Evolutionary conservation across 2,888 invertebrate genomes (phyloP).

Genomic region (Hirudinaria manillensis): DNA sequence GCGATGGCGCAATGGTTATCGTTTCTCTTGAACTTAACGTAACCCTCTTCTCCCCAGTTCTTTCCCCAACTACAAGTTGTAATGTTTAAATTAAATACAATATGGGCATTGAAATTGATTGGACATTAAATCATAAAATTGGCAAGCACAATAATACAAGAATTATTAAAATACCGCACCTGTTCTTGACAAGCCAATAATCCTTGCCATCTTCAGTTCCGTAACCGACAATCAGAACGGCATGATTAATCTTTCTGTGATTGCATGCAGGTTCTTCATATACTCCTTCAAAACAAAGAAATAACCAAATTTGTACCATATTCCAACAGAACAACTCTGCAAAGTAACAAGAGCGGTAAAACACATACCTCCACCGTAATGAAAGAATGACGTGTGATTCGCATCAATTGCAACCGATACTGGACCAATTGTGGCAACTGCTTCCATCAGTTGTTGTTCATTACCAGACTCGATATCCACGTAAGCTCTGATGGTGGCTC

Average conservation of each 20-base stretch:
- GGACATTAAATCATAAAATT: too few species aligned
- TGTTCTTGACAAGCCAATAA: slow-evolving; percentile 68
- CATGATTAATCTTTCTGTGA: slow-evolving; percentile 76
- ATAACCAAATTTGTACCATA: too few species aligned
- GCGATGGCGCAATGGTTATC: slow-evolving; percentile 78
- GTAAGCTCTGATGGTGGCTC: slow-evolving; percentile 70
- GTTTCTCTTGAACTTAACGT: slow-evolving; percentile 70
- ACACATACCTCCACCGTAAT: slow-evolving; percentile 37
- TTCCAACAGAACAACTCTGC: too few species aligned
- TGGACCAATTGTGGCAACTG: slow-evolving; percentile 78
- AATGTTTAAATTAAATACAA: too few species aligned
- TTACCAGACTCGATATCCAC: slow-evolving; percentile 69
- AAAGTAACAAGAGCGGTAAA: too few species aligned
- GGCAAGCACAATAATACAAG: too few species aligned
- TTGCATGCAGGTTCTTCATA: slow-evolving; percentile 73
- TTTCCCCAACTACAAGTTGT: slow-evolving; percentile 68
- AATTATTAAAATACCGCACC: slow-evolving; percentile 60
- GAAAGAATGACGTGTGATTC: slow-evolving; percentile 53
- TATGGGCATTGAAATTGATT: too few species aligned
- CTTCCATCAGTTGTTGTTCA: slow-evolving; percentile 69
- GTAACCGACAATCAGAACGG: slow-evolving; percentile 75
- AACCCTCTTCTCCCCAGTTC: slow-evolving; percentile 79
- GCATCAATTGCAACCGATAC: slow-evolving; percentile 84
- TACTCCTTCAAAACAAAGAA: slow-evolving; percentile 55
- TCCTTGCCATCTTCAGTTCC: slow-evolving; percentile 59